Evolutionary conservation across 2,113 vertebrate genomes (phyloP), one percentile per base, ranked within the genome.

Genomic region (Motacilla alba): DNA sequence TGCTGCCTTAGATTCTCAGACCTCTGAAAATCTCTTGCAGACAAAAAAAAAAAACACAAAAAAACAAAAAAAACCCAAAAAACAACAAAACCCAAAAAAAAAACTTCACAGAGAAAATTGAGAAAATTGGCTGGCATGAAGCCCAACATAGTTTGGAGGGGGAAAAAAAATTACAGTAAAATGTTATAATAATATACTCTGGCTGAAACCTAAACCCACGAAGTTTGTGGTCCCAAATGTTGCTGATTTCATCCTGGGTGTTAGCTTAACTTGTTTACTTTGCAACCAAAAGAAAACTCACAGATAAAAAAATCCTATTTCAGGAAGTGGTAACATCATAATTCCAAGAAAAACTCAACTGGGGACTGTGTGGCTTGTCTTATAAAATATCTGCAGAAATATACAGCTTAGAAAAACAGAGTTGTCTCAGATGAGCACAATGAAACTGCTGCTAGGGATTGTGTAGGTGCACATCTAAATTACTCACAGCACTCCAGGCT

Each of bases 261-360:
- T 89, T 82, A 93, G 53, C 46, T 76, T 63, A 67, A 64, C n/a
- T 89, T 85, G 77, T 91, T 95, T 94, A 91, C 27, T 76, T 91
- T 66, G 18, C 66, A 87, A 44, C 41, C 28, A 50, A 64, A 93
- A 87, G 56, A 87, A 83, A 92, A 70, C n/a, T 75, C 56, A 55
- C 4, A 44, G 53, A 50, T 52, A 30, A 59, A 82, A 81, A 62
- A 67, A 19, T 33, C 15, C 28, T 92, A 59, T 84, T 82, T 72
- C 80, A 76, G 74, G 83, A 95, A 86, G 59, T 79, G 46, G 15
- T 13, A 85, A 47, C 50, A 73, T 73, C 10, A 15, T 28, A 52
- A 91, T 83, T 90, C 58, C 70, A 90, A 79, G 46, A 90, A 95
- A 91, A 95, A 55, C 26, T 79, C 74, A 35, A 1, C 9, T 56